These are phyloP conservation scores for Gephyroberyx darwinii DNA, from an alignment of 2,797 vertebrate species.

Conservation along the genomic window DNA sequence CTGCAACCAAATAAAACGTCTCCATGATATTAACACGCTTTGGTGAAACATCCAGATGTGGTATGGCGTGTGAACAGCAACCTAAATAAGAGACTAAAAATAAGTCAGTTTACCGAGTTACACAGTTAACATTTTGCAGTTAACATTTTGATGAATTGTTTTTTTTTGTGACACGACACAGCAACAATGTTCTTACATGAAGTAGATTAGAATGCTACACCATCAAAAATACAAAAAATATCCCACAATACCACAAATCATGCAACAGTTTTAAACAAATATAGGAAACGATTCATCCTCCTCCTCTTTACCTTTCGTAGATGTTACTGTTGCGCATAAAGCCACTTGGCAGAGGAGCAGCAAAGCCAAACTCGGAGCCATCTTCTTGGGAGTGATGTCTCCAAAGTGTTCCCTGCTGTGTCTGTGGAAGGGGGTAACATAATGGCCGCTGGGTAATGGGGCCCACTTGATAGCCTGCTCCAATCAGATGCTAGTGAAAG, in stretches of 20 bases:
- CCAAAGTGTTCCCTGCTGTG: conserved; percentile 12
- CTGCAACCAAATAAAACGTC: no score
- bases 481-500: conserved; percentile 53
- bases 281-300: not conserved
- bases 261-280: not conserved
- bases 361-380: conserved; percentile 61
- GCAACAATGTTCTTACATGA: not conserved
- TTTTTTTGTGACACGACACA: not conserved
- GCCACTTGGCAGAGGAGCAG: conserved; percentile 66
- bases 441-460: conserved; percentile 10
- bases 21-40: no score
- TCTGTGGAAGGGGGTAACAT: not conserved
- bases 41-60: no score
- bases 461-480: conserved; percentile 18
- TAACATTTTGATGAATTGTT: not conserved
- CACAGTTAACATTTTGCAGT: not conserved
- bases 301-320: conserved; percentile 68
- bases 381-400: conserved; percentile 47
- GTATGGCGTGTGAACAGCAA: no score
- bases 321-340: conserved; percentile 53
- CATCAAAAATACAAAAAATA: not conserved
- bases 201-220: not conserved
- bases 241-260: not conserved
- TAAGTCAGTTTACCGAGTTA: no score
- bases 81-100: no score